Base-by-base conservation (phyloP, 2,113 vertebrate genomes). In the Bubalus kerabau region DNA sequence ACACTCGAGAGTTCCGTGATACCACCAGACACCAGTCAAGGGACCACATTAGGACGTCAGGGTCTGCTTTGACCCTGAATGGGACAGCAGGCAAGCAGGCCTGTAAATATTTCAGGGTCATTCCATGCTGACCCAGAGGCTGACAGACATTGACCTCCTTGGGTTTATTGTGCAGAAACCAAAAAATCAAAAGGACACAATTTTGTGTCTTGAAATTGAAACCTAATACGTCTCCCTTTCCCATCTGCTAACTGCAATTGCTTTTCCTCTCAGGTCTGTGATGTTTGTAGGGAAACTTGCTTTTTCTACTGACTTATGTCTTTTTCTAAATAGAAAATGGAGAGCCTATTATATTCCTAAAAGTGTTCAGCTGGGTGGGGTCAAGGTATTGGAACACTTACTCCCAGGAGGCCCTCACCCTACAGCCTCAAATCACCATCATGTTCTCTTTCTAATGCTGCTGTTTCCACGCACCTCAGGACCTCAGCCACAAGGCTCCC, bases 281-380 rank as follows among this genome's bases (percentile, higher is more conserved):
- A 59, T 28, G 15, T 82, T 67, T 43, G 5, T 13, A 86, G 7
- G 40, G 50, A 28, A 93, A 60, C n/a, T 71, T 56, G 64, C 54
- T 84, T 97, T 91, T 78, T 56, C 95, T 62, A 64, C 43, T 50
- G 40, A 86, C 21, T 54, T 87, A 24, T 15, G 32, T 67, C 6
- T 81, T 91, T 80, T 87, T 85, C 76, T 90, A 93, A 84, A 91
- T 80, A 46, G 56, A 86, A 97, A 92, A 74, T 15, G 23, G 60
- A 16, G 23, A 15, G 7, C 89, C n/a, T 78, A 32, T 50, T 67
- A 16, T 46, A 15, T 32, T 21, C 59, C 21, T 46, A 74, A 54
- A 85, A 36, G 24, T n/a, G 24, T 82, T 86, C 71, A 57, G 12
- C 52, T 64, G 26, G 46, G 32, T 81, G 59, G 52, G 32, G 12